phyloP scores from a whole-genome alignment of 2,888 invertebrate species.

The Cacoxenus indagator region DNA sequence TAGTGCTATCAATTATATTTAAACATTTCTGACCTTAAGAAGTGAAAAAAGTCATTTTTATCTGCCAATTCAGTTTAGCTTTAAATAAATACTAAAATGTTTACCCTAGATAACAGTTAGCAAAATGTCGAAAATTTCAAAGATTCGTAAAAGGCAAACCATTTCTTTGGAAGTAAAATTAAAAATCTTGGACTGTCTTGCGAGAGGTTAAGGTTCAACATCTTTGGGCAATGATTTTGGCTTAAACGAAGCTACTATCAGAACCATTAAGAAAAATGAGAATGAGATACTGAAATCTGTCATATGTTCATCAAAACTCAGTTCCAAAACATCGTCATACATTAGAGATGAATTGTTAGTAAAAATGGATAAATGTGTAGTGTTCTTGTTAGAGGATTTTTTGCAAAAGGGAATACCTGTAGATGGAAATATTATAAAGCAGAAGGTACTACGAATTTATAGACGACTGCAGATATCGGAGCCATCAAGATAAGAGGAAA shows the following conservation, averaged over 20 bases:
- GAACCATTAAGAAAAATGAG: neutral
- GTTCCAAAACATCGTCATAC: neutral
- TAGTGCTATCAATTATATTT: too few species aligned
- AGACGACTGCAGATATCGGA: neutral
- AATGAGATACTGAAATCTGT: neutral
- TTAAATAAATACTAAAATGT: too few species aligned
- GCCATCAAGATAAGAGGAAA: neutral
- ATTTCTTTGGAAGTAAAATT: neutral
- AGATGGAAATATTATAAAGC: neutral
- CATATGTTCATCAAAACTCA: neutral
- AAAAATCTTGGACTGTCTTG: neutral
- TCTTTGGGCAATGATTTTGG: neutral
- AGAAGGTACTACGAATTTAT: neutral
- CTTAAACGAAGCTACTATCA: neutral
- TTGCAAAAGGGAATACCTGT: neutral
- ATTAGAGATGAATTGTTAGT: neutral
- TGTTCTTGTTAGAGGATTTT: neutral
- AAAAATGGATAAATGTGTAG: neutral
- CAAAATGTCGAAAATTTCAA: too few species aligned
- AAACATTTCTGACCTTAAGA: too few species aligned
- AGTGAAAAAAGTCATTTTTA: too few species aligned
- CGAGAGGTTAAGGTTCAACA: neutral
- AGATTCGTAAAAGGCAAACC: neutral
- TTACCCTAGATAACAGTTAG: too few species aligned
- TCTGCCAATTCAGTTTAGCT: too few species aligned